phyloP scores from a whole-genome alignment of 1,140 invertebrate species.

The Aphidius ervi region DNA sequence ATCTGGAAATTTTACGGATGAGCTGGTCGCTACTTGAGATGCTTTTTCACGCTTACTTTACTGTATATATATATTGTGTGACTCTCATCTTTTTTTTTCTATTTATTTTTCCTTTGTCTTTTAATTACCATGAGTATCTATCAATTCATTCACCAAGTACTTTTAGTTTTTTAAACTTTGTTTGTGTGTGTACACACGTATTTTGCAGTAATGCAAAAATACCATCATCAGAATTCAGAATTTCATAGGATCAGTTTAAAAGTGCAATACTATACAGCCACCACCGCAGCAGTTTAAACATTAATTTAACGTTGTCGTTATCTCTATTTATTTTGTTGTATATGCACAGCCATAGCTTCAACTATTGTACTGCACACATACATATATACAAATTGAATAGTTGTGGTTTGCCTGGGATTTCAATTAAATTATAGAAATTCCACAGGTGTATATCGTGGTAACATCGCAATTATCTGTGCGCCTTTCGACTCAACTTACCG shows the following conservation, averaged over 20 bases:
- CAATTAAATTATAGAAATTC: constrained; percentile 26
- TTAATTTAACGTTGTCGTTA: constrained; percentile 2
- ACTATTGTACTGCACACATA: constrained; percentile 13
- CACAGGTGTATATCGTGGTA: constrained; percentile 21
- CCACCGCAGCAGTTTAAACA: neutral
- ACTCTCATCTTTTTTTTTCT: neutral
- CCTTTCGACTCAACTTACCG: constrained; percentile 15
- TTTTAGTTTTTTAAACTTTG: no score
- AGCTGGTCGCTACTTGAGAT: constrained; percentile 12
- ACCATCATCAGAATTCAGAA: no score
- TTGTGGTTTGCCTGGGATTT: constrained; percentile 8
- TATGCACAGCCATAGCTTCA: neutral
- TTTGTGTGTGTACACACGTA: no score
- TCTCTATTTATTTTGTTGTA: neutral
- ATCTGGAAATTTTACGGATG: constrained; percentile 26
- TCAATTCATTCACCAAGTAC: no score
- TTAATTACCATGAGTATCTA: no score
- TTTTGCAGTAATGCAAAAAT: no score
- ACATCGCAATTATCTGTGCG: constrained; percentile 21
- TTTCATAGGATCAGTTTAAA: no score
- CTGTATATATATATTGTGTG: no score
- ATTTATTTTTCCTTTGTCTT: neutral
- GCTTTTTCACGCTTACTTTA: constrained; percentile 11
- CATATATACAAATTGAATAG: neutral
- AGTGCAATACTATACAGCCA: constrained; percentile 2